A percentile compares a stretch with the other conserved stretches of the same genome.
phyloP scores from a whole-genome alignment of 2,888 invertebrate species.

The Strigamia crassipes region DNA sequence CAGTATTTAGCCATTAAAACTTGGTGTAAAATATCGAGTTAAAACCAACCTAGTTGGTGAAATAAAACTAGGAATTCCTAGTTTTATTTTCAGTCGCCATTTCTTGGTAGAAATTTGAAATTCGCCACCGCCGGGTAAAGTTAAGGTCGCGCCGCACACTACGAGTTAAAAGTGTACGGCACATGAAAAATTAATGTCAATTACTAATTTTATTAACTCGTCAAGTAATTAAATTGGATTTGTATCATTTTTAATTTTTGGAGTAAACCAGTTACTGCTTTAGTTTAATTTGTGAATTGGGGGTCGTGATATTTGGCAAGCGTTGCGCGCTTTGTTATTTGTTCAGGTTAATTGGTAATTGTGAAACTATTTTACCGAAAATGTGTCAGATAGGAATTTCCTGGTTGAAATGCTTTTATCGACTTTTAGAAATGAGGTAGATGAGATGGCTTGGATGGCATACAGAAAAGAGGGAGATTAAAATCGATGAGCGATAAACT shows the following conservation, averaged over 20 bases:
- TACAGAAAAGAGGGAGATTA: not conserved
- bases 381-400: not conserved
- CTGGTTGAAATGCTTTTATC: conserved; percentile 29
- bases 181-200: no score
- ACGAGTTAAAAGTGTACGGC: not conserved
- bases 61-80: no score
- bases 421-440: conserved; percentile 10
- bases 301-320: not conserved
- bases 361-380: conserved; percentile 11
- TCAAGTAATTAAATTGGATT: no score
- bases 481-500: conserved; percentile 34
- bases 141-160: no score
- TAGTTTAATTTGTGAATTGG: no score
- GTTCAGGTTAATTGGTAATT: conserved; percentile 17
- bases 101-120: no score
- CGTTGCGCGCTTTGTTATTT: not conserved
- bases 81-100: no score
- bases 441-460: not conserved
- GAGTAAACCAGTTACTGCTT: no score
- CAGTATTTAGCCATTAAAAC: not conserved
- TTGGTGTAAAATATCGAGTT: not conserved
- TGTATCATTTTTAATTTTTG: no score
- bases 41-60: no score
- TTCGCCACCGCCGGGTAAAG: no score
- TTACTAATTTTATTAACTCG: no score